These are phyloP conservation scores for Microcebus ravelobensis DNA, from an alignment of 2,113 vertebrate genomes.

Conservation along the genomic window DNA sequence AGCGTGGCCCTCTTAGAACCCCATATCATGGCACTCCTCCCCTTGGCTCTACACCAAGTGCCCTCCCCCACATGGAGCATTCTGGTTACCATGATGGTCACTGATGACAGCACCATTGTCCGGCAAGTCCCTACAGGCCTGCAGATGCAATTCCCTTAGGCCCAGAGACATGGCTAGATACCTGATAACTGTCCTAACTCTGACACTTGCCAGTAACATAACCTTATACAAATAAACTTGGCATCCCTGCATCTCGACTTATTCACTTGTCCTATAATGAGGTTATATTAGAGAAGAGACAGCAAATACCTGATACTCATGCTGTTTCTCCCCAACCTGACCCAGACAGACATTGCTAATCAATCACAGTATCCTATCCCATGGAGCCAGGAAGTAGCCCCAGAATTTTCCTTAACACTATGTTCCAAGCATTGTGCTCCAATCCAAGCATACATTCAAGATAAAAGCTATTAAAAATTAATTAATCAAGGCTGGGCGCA, in stretches of 20 bases:
- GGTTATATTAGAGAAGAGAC: background rate
- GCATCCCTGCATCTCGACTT: background rate
- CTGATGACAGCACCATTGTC: background rate
- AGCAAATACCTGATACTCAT: background rate
- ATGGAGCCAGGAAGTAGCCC: background rate
- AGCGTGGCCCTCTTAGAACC: background rate
- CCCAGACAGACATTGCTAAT: background rate
- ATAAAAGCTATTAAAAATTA: background rate
- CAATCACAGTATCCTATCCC: background rate
- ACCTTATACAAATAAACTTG: background rate
- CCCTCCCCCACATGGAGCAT: background rate
- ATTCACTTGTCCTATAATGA: background rate
- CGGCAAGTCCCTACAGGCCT: background rate
- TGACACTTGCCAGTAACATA: background rate
- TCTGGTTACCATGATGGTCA: background rate
- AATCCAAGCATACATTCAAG: conserved; percentile 1
- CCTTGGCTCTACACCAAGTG: background rate
- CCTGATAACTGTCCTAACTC: background rate
- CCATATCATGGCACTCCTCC: background rate
- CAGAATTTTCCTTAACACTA: background rate
- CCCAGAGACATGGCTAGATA: background rate
- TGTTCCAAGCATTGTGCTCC: background rate
- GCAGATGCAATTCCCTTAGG: background rate
- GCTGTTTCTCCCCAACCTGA: background rate
- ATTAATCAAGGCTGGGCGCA: background rate